Percentiles rank a stretch among this genome's conserved stretches.
phyloP scores from a whole-genome alignment of 2,888 invertebrate genomes.

The Polydrusus cervinus region DNA sequence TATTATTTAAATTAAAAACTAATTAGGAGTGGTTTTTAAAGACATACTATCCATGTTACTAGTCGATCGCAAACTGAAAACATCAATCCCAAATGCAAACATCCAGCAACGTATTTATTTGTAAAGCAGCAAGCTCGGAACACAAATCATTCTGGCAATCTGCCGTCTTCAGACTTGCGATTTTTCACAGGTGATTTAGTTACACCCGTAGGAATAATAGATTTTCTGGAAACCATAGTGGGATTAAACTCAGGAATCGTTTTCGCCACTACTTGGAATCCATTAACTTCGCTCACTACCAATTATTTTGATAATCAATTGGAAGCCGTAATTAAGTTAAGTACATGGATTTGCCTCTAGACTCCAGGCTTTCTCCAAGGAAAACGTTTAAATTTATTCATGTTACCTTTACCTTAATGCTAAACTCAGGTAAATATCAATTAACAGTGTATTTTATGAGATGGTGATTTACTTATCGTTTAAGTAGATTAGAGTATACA shows the following conservation, averaged over 20 bases:
- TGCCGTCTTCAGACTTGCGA: constrained; percentile 60
- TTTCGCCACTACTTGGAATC: constrained; percentile 52
- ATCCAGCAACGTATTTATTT: constrained; percentile 57
- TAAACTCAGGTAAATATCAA: constrained; percentile 14
- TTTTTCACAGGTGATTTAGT: constrained; percentile 66
- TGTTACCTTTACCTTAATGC: constrained; percentile 27
- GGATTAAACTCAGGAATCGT: constrained; percentile 57
- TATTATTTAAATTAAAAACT: too few species aligned
- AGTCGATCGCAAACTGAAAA: constrained; percentile 60
- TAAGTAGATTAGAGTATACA: too few species aligned
- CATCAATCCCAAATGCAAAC: constrained; percentile 31
- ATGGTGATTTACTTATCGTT: too few species aligned
- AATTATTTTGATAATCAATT: constrained; percentile 56
- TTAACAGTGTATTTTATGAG: not conserved
- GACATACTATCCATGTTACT: not conserved
- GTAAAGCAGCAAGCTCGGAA: constrained; percentile 43
- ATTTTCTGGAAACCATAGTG: constrained; percentile 61
- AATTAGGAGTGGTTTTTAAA: not conserved
- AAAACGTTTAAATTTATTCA: constrained; percentile 47
- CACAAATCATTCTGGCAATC: constrained; percentile 63
- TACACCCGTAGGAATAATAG: constrained; percentile 61
- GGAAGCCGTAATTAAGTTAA: constrained; percentile 53
- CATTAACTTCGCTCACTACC: constrained; percentile 55
- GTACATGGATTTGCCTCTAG: constrained; percentile 48
- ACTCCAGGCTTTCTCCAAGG: constrained; percentile 38